Percentiles rank a stretch among this genome's conserved stretches.
These are phyloP conservation scores for Luperina testacea DNA, from an alignment of 2,888 invertebrate species.

Conservation along the genomic window DNA sequence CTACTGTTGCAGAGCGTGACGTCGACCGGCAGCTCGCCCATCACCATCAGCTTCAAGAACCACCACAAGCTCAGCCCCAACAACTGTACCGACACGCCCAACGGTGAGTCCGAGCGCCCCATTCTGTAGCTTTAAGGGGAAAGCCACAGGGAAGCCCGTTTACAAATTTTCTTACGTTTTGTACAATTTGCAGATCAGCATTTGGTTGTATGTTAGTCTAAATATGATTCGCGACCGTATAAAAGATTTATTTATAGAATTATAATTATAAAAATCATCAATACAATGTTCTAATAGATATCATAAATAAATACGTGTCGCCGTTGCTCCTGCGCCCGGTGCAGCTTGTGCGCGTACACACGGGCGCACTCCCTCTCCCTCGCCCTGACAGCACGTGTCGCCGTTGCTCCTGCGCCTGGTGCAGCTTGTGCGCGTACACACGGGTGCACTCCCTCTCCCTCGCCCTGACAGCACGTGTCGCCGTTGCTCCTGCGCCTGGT, in stretches of 20 bases:
- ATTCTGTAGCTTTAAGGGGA: not conserved
- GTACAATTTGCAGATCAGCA: not conserved
- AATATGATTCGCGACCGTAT: not conserved
- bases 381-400: too few relatives aligned
- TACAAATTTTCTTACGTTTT: not conserved
- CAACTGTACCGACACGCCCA: conserved; percentile 68
- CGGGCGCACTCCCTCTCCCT: too few relatives aligned
- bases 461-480: too few relatives aligned
- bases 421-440: too few relatives aligned
- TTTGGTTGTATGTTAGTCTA: not conserved
- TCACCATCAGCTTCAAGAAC: conserved; percentile 84
- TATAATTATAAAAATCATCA: not conserved
- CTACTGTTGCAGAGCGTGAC: conserved; percentile 57
- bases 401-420: too few relatives aligned
- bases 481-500: too few relatives aligned
- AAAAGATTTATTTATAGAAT: not conserved
- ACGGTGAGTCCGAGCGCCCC: conserved; percentile 54
- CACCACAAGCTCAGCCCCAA: conserved; percentile 70
- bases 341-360: too few relatives aligned
- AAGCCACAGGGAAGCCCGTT: not conserved
- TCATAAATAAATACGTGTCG: too few relatives aligned
- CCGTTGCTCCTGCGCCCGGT: too few relatives aligned
- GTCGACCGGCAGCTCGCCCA: conserved; percentile 75
- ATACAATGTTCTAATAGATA: not conserved
- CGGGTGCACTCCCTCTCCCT: too few relatives aligned